Conservation (phyloP, 2,797 vertebrate genomes). For the Sebastes nivosus region DNA sequence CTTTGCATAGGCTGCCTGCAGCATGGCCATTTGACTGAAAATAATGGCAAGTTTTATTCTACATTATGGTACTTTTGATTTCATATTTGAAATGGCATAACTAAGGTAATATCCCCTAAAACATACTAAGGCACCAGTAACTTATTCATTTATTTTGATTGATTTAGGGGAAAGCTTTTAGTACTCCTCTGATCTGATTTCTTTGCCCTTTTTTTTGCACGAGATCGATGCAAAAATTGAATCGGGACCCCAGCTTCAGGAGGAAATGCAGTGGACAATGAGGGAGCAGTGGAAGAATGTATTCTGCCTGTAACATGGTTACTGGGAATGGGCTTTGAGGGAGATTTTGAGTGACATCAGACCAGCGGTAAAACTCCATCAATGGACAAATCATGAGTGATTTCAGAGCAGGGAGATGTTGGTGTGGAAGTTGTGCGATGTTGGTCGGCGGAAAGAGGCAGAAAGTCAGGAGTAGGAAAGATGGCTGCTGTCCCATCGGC, state of each 20-base stretch:
- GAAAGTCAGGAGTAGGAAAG: constrained; percentile 9
- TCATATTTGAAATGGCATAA: constrained; percentile 69
- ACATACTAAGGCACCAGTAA: constrained; percentile 65
- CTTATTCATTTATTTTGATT: constrained; percentile 80
- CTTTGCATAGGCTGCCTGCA: constrained; percentile 36
- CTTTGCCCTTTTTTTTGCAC: constrained; percentile 67
- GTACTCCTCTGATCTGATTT: constrained; percentile 79
- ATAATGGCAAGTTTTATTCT: constrained; percentile 59
- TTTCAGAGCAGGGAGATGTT: constrained; percentile 32
- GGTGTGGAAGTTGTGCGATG: background rate
- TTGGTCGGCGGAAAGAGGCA: constrained; percentile 1
- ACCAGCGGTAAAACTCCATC: constrained; percentile 62
- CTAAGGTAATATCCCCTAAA: constrained; percentile 71
- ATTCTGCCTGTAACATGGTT: constrained; percentile 79
- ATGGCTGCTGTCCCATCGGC: constrained; percentile 20
- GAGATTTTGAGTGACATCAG: constrained; percentile 73
- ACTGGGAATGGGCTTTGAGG: constrained; percentile 74
- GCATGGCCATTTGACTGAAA: constrained; percentile 47
- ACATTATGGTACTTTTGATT: constrained; percentile 65
- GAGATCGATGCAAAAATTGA: constrained; percentile 83
- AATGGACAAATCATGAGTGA: constrained; percentile 61
- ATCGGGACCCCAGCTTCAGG: constrained; percentile 56
- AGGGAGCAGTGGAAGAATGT: constrained; percentile 70
- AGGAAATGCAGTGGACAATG: constrained; percentile 71
- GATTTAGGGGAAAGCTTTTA: constrained; percentile 83